Conservation (phyloP, 1,140 invertebrate species). For the Melanaphis sacchari region DNA sequence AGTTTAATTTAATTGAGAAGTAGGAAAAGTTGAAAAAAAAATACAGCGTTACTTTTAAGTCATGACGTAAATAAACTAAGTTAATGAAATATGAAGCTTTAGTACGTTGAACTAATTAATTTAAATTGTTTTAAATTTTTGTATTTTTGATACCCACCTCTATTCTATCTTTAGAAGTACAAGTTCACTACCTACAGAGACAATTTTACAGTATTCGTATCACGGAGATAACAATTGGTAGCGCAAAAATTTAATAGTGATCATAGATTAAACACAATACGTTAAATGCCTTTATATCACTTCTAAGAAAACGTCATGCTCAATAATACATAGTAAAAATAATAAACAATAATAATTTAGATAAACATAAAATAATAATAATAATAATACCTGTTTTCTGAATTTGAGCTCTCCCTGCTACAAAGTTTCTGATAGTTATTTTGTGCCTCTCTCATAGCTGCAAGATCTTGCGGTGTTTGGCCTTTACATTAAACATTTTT, state of each 20-base stretch:
- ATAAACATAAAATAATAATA: neutral
- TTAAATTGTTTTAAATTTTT: neutral
- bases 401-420: constrained; percentile 46
- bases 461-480: constrained; percentile 50
- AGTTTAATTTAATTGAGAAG: neutral
- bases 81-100: neutral
- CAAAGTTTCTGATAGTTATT: constrained; percentile 47
- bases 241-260: neutral
- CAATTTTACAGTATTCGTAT: neutral
- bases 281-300: neutral
- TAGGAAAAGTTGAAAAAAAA: neutral
- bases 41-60: neutral
- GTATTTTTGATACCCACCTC: neutral
- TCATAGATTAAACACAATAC: neutral
- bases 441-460: constrained; percentile 49
- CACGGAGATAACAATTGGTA: neutral
- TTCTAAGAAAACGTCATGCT: neutral
- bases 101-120: neutral
- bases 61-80: neutral
- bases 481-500: constrained; percentile 20
- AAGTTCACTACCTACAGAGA: neutral
- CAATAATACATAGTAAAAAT: neutral
- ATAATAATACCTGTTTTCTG: constrained; percentile 41
- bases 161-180: neutral
- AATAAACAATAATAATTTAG: neutral